These are phyloP conservation scores for Pandemis corylana DNA, from an alignment of 2,888 invertebrate genomes.

Conservation along the genomic window DNA sequence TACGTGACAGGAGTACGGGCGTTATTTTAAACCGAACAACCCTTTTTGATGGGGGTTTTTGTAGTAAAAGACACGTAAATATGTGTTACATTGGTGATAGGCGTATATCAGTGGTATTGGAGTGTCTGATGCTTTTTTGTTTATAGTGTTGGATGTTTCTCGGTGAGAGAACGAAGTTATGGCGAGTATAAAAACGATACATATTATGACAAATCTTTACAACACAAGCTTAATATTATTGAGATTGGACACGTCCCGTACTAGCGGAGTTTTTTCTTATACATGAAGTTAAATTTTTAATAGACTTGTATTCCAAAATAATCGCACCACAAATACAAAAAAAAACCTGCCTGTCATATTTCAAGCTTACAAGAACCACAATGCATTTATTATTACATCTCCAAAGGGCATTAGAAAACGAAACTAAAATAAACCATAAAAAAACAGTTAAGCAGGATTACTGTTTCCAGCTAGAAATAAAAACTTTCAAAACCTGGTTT, in stretches of 20 bases:
- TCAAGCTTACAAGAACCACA: constrained; percentile 13
- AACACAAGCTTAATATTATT: neutral
- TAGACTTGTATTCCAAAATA: neutral
- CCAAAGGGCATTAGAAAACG: neutral
- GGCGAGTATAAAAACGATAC: too few relatives aligned
- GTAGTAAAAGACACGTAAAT: constrained; percentile 41
- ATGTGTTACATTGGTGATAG: constrained; percentile 24
- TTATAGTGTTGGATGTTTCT: neutral
- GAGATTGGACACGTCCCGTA: neutral
- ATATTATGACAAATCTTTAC: too few relatives aligned
- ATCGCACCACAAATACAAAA: neutral
- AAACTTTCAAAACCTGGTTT: constrained; percentile 43
- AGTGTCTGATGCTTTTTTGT: constrained; percentile 6
- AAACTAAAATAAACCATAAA: constrained; percentile 28
- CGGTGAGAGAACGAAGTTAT: neutral
- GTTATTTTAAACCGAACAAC: constrained; percentile 53
- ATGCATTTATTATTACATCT: constrained; percentile 5
- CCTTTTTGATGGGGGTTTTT: constrained; percentile 48
- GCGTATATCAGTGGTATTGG: neutral
- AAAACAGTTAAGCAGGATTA: constrained; percentile 36
- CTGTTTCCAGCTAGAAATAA: constrained; percentile 29
- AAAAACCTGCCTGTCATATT: neutral
- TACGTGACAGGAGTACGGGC: constrained; percentile 62
- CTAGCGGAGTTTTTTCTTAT: neutral
- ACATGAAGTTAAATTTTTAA: neutral